phyloP scores from a whole-genome alignment of 2,888 invertebrate genomes.

The Ormyrus labotus region DNA sequence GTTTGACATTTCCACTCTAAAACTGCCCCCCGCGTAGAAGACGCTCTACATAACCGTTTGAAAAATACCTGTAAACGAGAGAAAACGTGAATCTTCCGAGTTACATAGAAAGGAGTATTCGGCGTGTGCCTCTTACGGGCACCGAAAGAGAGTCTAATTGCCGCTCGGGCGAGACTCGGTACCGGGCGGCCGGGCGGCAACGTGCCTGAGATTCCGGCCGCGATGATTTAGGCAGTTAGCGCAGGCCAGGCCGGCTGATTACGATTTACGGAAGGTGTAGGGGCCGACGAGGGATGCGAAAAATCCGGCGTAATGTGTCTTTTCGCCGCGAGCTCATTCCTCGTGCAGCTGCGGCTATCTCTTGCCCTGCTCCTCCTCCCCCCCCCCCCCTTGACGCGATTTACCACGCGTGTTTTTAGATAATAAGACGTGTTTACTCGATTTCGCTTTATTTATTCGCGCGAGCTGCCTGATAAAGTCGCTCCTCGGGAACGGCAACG shows the following conservation, averaged over 20 bases:
- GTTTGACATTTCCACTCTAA: too few species aligned
- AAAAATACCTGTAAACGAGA: too few species aligned
- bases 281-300: constrained; percentile 27
- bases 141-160: constrained; percentile 23
- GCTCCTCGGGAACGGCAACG: background rate
- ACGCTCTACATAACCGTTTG: too few species aligned
- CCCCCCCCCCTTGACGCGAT: background rate
- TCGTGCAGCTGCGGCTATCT: background rate
- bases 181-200: background rate
- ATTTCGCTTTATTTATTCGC: background rate
- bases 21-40: too few species aligned
- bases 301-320: constrained; percentile 15
- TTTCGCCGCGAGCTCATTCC: background rate
- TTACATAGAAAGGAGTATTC: too few species aligned
- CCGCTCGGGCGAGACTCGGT: background rate
- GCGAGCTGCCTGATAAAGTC: background rate
- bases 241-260: constrained; percentile 6
- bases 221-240: constrained; percentile 39
- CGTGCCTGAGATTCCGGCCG: constrained; percentile 39
- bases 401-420: constrained; percentile 21
- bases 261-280: constrained; percentile 23
- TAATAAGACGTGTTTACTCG: background rate
- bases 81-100: too few species aligned
- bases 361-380: too few species aligned
- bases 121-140: too few species aligned